phyloP scores from a whole-genome alignment of 1,140 invertebrate species.

The Scaptomyza hsui region DNA sequence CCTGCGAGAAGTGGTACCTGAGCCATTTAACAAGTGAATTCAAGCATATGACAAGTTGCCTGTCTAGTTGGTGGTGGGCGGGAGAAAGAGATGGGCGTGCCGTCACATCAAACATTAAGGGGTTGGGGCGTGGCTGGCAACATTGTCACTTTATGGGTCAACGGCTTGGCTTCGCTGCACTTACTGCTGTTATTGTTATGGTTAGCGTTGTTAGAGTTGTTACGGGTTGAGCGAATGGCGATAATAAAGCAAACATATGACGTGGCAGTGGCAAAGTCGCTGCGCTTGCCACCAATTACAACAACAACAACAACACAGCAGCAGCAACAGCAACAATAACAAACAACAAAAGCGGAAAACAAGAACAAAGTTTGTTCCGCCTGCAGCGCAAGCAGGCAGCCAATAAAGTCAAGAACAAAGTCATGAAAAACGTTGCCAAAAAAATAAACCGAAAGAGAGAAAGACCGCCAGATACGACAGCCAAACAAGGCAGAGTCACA shows the following conservation, averaged over 20 bases:
- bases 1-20: not conserved
- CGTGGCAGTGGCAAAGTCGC: slow-evolving; percentile 21
- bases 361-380: slow-evolving; percentile 53
- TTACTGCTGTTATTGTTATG: slow-evolving; percentile 73
- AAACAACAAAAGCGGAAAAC: not conserved
- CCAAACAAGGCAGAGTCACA: slow-evolving; percentile 14
- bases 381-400: slow-evolving; percentile 49
- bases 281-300: not conserved
- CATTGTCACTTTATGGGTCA: slow-evolving; percentile 77
- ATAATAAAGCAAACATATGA: slow-evolving; percentile 81
- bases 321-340: not conserved
- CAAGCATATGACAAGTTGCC: slow-evolving; percentile 20
- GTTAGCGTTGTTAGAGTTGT: slow-evolving; percentile 52
- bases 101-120: slow-evolving; percentile 1
- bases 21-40: slow-evolving; percentile 15
- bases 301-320: not conserved
- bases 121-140: slow-evolving; percentile 52
- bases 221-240: slow-evolving; percentile 59
- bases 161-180: slow-evolving; percentile 70
- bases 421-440: slow-evolving; percentile 79
- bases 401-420: slow-evolving; percentile 79
- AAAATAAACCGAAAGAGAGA: slow-evolving; percentile 31
- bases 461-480: slow-evolving; percentile 15
- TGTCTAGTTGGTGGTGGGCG: not conserved
- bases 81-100: not conserved